Evolutionary conservation across 2,888 invertebrate genomes (phyloP), one percentile per base, ranked within the genome.

Genomic region (Seira ritae): DNA sequence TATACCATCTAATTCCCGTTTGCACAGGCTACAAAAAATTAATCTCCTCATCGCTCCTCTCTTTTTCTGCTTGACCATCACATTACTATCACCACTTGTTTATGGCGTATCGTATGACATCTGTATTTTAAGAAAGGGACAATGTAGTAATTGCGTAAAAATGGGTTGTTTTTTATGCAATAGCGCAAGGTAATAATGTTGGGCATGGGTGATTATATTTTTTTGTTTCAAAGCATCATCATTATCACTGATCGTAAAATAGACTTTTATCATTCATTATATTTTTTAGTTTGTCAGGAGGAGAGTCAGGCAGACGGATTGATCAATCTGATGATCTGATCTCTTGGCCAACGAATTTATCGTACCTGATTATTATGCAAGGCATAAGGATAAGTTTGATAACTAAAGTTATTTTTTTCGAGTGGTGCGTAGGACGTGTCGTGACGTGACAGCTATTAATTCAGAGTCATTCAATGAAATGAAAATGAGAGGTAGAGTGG

Each of bases 171-270:
- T n/a, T n/a, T n/a, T n/a, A n/a, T n/a, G n/a, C n/a, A n/a, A n/a
- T n/a, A n/a, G n/a, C n/a, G n/a, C n/a, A n/a, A n/a, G n/a, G n/a
- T n/a, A n/a, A n/a, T n/a, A n/a, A n/a, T n/a, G n/a, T n/a, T n/a
- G n/a, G n/a, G n/a, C n/a, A n/a, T n/a, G n/a, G n/a, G n/a, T n/a
- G n/a, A n/a, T n/a, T n/a, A n/a, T n/a, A n/a, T n/a, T n/a, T n/a
- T n/a, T n/a, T n/a, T n/a, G n/a, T n/a, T n/a, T n/a, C n/a, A n/a
- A n/a, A n/a, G n/a, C n/a, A n/a, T n/a, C n/a, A n/a, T n/a, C n/a
- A n/a, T n/a, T n/a, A n/a, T n/a, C n/a, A n/a, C n/a, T n/a, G 68
- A 68, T 68, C 68, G 68, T 17, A 37, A 68, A 37, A 68, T 68
- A 68, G 19, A 68, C 31, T 68, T 37, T 68, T 15, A 37, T 68